phyloP scores from a whole-genome alignment of 1,140 invertebrate genomes.

The Pseudomyrmex concolor region DNA sequence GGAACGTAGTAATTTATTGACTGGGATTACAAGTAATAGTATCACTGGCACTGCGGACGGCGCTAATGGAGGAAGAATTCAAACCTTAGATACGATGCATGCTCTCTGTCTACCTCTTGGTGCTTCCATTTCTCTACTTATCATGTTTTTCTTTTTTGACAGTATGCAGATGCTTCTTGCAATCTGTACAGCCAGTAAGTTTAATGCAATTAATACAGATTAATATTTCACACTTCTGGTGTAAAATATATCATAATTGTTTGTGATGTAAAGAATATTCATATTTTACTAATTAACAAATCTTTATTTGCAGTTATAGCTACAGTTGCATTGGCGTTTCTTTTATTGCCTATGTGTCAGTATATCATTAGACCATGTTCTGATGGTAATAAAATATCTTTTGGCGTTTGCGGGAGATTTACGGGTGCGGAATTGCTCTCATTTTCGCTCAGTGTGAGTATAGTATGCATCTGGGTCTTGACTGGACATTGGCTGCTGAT shows the following conservation, averaged over 20 bases:
- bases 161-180: slow-evolving; percentile 99
- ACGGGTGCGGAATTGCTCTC: slow-evolving; percentile 97
- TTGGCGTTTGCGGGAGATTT: slow-evolving; percentile 95
- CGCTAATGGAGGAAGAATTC: slow-evolving; percentile 89
- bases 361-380: slow-evolving; percentile 96
- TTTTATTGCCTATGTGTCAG: slow-evolving; percentile 98
- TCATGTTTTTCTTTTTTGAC: slow-evolving; percentile 99
- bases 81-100: slow-evolving; percentile 98
- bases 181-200: slow-evolving; percentile 97
- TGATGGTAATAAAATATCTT: slow-evolving; percentile 95
- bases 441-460: slow-evolving; percentile 95
- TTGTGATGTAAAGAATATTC: neutral
- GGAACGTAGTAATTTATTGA: slow-evolving; percentile 88
- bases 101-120: slow-evolving; percentile 98
- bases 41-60: slow-evolving; percentile 76
- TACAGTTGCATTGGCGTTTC: slow-evolving; percentile 97
- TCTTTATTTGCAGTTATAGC: slow-evolving; percentile 92
- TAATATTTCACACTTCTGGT: neutral
- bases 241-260: no score
- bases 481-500: slow-evolving; percentile 99
- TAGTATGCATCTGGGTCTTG: slow-evolving; percentile 98
- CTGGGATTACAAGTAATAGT: slow-evolving; percentile 81
- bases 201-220: slow-evolving; percentile 47
- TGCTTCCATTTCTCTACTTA: slow-evolving; percentile 96
- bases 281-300: no score